Conservation (phyloP, 2,113 vertebrate species). For the Panurus biarmicus region DNA sequence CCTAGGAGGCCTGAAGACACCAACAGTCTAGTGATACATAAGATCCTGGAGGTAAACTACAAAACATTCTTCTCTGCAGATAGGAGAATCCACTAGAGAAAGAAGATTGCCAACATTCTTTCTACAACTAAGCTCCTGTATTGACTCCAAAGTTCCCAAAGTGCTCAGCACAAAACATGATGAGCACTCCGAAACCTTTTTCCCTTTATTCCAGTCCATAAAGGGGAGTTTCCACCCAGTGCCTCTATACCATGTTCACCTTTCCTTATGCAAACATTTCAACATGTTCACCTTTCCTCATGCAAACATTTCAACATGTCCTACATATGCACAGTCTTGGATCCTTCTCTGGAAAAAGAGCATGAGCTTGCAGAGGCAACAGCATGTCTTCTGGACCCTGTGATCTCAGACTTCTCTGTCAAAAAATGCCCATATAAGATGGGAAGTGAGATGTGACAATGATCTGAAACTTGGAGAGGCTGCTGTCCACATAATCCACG, state of each 20-base stretch:
- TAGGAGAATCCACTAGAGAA: neutral
- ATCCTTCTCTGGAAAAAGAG: neutral
- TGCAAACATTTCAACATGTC: neutral
- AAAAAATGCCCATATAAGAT: neutral
- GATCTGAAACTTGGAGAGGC: neutral
- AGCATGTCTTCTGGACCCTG: neutral
- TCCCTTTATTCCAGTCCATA: neutral
- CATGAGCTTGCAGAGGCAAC: neutral
- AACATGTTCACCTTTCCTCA: neutral
- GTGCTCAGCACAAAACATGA: neutral
- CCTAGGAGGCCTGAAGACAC: neutral
- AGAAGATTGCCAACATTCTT: neutral
- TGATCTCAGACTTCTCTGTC: neutral
- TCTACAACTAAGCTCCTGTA: neutral
- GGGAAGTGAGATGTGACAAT: neutral
- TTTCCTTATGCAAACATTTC: neutral
- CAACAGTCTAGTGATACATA: neutral
- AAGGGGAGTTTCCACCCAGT: neutral
- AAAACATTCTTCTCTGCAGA: neutral
- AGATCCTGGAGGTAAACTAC: neutral
- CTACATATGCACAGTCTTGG: neutral
- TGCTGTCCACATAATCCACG: neutral
- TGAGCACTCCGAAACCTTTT: neutral
- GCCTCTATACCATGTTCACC: fast-evolving
- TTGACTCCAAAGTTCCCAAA: neutral